Percentiles rank a stretch among this genome's conserved stretches.
phyloP scores from a whole-genome alignment of 2,797 vertebrate genomes.

The Urocyon cinereoargenteus region DNA sequence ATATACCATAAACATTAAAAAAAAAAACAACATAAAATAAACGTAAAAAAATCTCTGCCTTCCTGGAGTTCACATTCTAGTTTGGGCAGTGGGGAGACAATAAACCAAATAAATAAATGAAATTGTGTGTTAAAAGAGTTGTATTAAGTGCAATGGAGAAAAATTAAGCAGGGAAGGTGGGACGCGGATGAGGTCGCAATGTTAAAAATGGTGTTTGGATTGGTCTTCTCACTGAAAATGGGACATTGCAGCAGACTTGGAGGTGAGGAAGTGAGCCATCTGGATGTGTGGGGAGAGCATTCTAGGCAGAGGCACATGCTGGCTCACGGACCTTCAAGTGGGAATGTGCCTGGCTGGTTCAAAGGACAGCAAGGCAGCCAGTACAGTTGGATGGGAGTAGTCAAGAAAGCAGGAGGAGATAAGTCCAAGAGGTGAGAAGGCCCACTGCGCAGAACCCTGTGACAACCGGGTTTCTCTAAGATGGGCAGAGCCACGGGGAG shows the following conservation, averaged over 20 bases:
- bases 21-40: not conserved
- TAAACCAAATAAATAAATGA: slow-evolving; percentile 22
- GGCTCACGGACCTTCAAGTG: not conserved
- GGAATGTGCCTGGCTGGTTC: not conserved
- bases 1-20: not conserved
- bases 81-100: not conserved
- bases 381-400: not conserved
- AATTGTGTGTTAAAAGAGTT: not conserved
- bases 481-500: not conserved
- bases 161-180: not conserved
- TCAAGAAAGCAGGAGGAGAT: not conserved
- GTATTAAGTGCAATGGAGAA: not conserved
- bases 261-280: not conserved
- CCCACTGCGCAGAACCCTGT: not conserved
- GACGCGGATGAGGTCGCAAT: not conserved
- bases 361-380: not conserved
- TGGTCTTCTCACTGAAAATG: not conserved
- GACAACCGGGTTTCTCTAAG: not conserved
- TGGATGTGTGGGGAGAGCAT: not conserved
- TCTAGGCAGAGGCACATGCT: not conserved
- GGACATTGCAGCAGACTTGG: not conserved
- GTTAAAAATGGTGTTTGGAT: not conserved
- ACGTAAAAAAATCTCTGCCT: not conserved
- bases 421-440: not conserved
- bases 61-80: not conserved